Base-by-base conservation (phyloP, 2,797 vertebrate species). In the Craterocephalus amniculus region DNA sequence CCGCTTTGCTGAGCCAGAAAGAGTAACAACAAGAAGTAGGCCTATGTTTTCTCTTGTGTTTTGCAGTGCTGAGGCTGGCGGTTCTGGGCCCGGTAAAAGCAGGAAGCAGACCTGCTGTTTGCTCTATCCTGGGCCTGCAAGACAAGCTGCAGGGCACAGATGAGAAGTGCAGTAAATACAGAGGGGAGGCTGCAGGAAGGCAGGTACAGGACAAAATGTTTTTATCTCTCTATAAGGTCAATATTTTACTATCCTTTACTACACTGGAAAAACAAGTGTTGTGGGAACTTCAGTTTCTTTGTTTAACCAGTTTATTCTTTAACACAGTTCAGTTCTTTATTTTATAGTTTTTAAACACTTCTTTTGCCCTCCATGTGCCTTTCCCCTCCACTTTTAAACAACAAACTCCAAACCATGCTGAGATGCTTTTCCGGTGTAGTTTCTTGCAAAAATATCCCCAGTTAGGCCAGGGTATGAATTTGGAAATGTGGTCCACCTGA, bases 51-150 rank as follows among this genome's bases (percentile, higher is more conserved):
- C 6, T 1, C 1, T 55, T 2, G 9, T 22, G 48, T 20, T 38
- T 16, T 26, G 20, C 85, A 90, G 93, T 91, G 83, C 54, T 94
- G 70, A 88, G 91, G 84, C 80, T 95, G 89, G 92, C 93, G 76
- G 80, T 95, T 51, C 72, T 95, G 74, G 93, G 93, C 62, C 87
- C 87, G 59, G 9, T 65, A 0, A 87, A 76, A 12, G 61, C 90
- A 12, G 93, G 90, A n/a, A 84, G 80, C 67, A 84, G 65, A 26
- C 49, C 87, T 0, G 80, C 83, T 2, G 88, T 86, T 14, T 65
- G 87, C 86, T 49, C 77, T 83, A 90, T 95, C 76, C 80, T 95
- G 67, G 84, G 85, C 83, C 78, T 78, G 76, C 67, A 77, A 22
- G 89, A 85, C 68, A 4, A 1, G 0, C 69, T 72, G 34, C 72